These are phyloP conservation scores for Hypsopygia costalis DNA, from an alignment of 2,888 invertebrate genomes.

Conservation along the genomic window DNA sequence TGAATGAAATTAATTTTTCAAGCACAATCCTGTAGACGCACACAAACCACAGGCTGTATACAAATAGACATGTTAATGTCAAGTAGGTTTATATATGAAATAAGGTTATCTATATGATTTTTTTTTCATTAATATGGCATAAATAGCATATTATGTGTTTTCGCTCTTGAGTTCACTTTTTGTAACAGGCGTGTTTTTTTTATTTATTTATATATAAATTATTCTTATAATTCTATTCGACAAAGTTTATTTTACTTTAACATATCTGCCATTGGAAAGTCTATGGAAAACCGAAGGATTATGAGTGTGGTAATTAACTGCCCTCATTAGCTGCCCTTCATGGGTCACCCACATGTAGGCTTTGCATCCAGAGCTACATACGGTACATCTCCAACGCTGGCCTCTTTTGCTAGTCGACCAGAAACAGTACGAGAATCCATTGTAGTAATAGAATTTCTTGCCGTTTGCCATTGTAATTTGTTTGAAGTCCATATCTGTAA, in stretches of 20 bases:
- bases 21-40: no score
- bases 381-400: neutral
- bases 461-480: neutral
- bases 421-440: conserved; percentile 1
- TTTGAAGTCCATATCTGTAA: conserved; percentile 2
- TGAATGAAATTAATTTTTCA: conserved; percentile 10
- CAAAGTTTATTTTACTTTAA: neutral
- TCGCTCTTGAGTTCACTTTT: no score
- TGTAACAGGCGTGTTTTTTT: no score
- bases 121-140: no score
- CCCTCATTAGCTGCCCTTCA: neutral
- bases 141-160: no score
- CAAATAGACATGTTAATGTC: no score
- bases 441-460: neutral
- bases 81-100: no score
- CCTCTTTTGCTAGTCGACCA: neutral
- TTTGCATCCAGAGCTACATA: conserved; percentile 2
- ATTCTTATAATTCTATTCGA: no score
- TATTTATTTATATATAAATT: no score
- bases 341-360: neutral
- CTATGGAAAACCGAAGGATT: neutral
- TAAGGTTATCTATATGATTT: no score
- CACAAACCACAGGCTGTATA: no score
- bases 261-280: neutral
- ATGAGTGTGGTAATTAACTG: neutral